phyloP scores from a whole-genome alignment of 2,113 vertebrate genomes.

The Galeopterus variegatus region DNA sequence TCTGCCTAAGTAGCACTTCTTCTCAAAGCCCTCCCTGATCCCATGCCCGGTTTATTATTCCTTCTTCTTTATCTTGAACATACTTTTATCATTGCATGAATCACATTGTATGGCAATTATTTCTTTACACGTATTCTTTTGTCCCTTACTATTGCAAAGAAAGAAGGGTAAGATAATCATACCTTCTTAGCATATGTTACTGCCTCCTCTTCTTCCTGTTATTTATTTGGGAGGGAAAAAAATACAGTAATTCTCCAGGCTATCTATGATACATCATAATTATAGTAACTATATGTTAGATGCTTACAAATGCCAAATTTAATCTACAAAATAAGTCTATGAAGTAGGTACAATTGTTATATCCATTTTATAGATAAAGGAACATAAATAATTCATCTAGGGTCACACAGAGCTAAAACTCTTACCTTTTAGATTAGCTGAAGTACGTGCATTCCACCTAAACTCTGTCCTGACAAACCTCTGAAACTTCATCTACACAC shows the following conservation, averaged over 20 bases:
- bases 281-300: background rate
- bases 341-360: background rate
- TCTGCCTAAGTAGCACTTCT: background rate
- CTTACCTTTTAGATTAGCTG: background rate
- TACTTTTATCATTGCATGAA: background rate
- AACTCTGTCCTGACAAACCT: background rate
- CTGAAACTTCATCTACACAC: background rate
- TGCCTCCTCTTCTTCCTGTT: background rate
- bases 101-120: background rate
- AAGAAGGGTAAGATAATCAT: background rate
- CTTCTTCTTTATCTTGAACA: background rate
- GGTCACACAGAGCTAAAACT: background rate
- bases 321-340: slow-evolving; percentile 6
- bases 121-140: background rate
- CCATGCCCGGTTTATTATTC: background rate
- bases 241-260: background rate
- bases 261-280: background rate
- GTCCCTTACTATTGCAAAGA: slow-evolving; percentile 13
- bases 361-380: background rate
- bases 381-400: background rate
- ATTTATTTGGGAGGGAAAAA: background rate
- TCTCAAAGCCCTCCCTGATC: background rate
- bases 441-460: background rate
- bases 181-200: background rate
- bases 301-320: slow-evolving; percentile 8